A percentile compares a stretch with the other conserved stretches of the same genome.
Conservation (phyloP, 92 coral and sea anemone genomes). For the Porites evermanni region DNA sequence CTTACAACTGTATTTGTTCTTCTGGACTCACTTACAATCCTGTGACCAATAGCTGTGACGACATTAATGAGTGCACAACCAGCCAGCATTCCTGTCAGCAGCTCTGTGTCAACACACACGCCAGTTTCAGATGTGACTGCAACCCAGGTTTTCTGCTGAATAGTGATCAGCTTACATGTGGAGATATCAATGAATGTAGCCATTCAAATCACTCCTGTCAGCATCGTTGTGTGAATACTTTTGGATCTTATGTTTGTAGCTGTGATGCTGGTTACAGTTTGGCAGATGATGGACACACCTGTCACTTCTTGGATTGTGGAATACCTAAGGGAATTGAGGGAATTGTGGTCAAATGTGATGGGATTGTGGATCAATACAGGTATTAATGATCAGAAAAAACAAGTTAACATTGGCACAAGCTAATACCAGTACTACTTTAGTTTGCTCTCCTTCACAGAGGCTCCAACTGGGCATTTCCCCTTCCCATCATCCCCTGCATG, state of each 20-base stretch:
- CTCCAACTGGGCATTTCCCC: no score
- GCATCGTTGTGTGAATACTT: constrained; percentile 71
- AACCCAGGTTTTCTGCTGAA: constrained; percentile 65
- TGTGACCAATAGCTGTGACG: constrained; percentile 62
- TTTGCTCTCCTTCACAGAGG: no score
- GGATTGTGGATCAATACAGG: constrained; percentile 66
- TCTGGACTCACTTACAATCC: constrained; percentile 58
- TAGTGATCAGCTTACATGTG: constrained; percentile 54
- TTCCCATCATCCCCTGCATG: no score
- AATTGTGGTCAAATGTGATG: constrained; percentile 65
- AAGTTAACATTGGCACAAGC: no score
- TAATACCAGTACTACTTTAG: no score
- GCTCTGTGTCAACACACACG: constrained; percentile 67
- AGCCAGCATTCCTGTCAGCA: constrained; percentile 59
- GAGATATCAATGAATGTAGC: constrained; percentile 73
- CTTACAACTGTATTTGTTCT: constrained; percentile 60
- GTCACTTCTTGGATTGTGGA: constrained; percentile 58
- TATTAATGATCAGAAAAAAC: neutral
- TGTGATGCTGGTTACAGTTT: constrained; percentile 59
- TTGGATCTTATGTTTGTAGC: constrained; percentile 73
- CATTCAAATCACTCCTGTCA: constrained; percentile 65
- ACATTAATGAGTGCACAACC: constrained; percentile 60
- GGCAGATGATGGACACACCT: constrained; percentile 39
- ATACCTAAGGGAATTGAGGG: constrained; percentile 54
- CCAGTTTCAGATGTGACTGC: constrained; percentile 68